Evolutionary conservation across 2,888 invertebrate genomes (phyloP).

Genomic region (Metacarcinus magister): DNA sequence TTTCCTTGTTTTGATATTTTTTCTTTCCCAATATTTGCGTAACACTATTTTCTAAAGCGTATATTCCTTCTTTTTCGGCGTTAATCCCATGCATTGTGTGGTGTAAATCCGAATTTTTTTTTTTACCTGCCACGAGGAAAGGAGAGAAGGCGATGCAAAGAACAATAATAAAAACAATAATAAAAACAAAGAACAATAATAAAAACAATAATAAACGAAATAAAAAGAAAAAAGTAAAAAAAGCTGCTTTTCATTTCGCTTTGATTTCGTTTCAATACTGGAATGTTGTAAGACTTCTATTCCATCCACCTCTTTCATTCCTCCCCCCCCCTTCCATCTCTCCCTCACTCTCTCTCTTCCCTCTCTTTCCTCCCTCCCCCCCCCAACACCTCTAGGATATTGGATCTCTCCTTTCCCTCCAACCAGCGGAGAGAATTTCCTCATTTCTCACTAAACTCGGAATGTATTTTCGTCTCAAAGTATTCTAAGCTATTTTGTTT

Average conservation of each 20-base stretch:
- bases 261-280: neutral
- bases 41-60: neutral
- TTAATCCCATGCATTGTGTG: neutral
- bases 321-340: neutral
- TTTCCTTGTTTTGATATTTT: too few relatives aligned
- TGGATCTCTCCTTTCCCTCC: conserved; percentile 19
- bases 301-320: neutral
- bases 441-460: conserved; percentile 27
- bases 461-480: neutral
- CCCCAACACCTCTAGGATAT: neutral
- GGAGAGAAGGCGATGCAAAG: neutral
- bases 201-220: neutral
- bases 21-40: neutral
- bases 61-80: neutral
- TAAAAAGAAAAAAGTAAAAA: neutral
- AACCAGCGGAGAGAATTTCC: conserved; percentile 17
- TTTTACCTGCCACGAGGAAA: neutral
- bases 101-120: neutral
- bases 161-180: neutral
- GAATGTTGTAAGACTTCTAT: neutral
- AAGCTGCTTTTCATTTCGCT: neutral
- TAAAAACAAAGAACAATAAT: neutral
- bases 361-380: neutral
- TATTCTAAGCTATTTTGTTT: neutral
- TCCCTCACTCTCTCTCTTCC: neutral